Percentiles rank a stretch among this genome's conserved stretches.
Evolutionary conservation across 2,888 invertebrate genomes (phyloP).

Genomic region (Punctoribates punctum): DNA sequence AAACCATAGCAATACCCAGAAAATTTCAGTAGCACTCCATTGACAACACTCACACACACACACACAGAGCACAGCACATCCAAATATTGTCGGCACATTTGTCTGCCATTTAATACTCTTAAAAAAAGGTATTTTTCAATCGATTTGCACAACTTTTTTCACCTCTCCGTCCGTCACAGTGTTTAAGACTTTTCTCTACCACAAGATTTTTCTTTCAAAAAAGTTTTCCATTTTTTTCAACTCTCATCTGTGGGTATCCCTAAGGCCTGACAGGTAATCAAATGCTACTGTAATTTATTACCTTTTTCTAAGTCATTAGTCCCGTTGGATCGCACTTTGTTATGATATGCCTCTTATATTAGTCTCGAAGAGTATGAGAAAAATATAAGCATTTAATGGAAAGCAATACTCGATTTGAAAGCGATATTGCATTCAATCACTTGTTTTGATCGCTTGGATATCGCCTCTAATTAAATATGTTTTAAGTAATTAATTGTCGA

Average conservation of each 20-base stretch:
- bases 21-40: too few species aligned
- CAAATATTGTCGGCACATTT: too few species aligned
- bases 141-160: too few species aligned
- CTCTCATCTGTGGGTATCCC: neutral
- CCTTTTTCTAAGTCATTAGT: conserved; percentile 24
- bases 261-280: conserved; percentile 29
- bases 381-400: neutral
- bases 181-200: too few species aligned
- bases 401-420: neutral
- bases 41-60: too few species aligned
- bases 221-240: too few species aligned
- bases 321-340: conserved; percentile 4
- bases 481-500: neutral
- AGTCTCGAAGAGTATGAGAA: neutral
- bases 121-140: too few species aligned
- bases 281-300: conserved; percentile 26
- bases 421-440: neutral
- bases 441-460: neutral
- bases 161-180: too few species aligned
- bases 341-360: neutral
- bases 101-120: too few species aligned
- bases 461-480: neutral
- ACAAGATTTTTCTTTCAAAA: too few species aligned
- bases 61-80: too few species aligned
- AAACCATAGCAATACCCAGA: neutral